Percentiles rank a stretch among this genome's conserved stretches.
phyloP scores from a whole-genome alignment of 2,888 invertebrate genomes.

The Chrysotoxum bicinctum region DNA sequence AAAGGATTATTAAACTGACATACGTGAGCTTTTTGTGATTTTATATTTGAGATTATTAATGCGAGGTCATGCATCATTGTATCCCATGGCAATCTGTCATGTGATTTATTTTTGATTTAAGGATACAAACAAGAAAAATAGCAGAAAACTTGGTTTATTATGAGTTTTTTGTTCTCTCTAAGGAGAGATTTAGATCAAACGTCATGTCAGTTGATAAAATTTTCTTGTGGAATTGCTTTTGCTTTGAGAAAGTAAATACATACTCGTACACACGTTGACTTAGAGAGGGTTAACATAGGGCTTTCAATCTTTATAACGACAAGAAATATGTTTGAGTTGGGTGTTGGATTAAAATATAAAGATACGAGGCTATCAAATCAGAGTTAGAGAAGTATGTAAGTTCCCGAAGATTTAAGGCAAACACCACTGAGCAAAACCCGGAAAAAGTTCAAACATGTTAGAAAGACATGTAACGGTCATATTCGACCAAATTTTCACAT shows the following conservation, averaged over 20 bases:
- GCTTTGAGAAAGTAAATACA: not conserved
- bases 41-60: constrained; percentile 67
- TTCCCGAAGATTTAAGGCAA: too few species aligned
- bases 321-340: too few species aligned
- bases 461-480: too few species aligned
- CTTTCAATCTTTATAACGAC: too few species aligned
- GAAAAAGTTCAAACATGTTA: too few species aligned
- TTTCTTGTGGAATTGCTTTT: constrained; percentile 51
- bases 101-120: constrained; percentile 68
- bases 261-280: not conserved
- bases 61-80: constrained; percentile 66
- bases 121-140: not conserved
- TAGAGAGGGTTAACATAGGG: not conserved
- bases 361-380: too few species aligned
- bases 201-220: constrained; percentile 57
- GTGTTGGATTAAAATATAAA: too few species aligned
- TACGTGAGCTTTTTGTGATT: constrained; percentile 72
- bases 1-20: constrained; percentile 65
- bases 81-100: constrained; percentile 70
- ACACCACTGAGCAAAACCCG: too few species aligned
- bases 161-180: constrained; percentile 10
- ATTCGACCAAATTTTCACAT: too few species aligned
- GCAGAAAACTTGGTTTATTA: constrained; percentile 44
- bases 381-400: too few species aligned
- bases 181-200: constrained; percentile 66